Base-by-base conservation (phyloP, 2,113 vertebrate species). In the Pseudopipra pipra region DNA sequence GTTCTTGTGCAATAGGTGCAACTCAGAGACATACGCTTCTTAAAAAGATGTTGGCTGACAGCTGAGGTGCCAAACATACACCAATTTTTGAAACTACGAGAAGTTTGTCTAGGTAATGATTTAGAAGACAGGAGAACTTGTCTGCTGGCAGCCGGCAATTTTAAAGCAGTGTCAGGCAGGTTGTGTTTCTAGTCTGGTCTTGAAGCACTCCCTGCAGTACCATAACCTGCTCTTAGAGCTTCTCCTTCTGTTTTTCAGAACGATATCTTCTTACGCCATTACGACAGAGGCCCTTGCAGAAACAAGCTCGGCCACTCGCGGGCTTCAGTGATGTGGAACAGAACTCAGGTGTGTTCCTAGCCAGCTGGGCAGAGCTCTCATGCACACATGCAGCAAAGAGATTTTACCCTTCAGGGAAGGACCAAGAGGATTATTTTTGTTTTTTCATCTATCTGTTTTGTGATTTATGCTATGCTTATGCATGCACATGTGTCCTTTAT, bases 291-390 rank as follows among this genome's bases (percentile, higher is more conserved):
- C 5, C 99, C 99, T 2, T 99, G 99, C 97, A 98, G 99, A 83
- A 99, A 99, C 97, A 99, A 99, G 97, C 98, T 99, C 54, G 99
- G 99, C 94, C 99, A 99, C 97, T 99, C 99, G 2, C 97, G 99
- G 91, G 99, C 99, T 11, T 99, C 99, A 0, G 98, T 99, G 54
- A 99, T 99, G 98, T 99, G 99, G 99, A 99, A 99, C 98, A 98
- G 99, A 96, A 99, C 99, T 1, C 99, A 99, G 99, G 99, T 99
- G 97, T 23, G 80, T 89, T 82, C 81, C 74, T 23, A 51, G 23
- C 12, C 37, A 73, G 62, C 78, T 74, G 46, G 85, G 80, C 61
- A 87, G 37, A 81, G 56, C 56, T 83, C 6, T 84, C 43, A 52
- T 3, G 6, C 33, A 37, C 55, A 35, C 46, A 33, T 67, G 44